Evolutionary conservation across 1,140 invertebrate genomes (phyloP).

Genomic region (Zaprionus lachaisei): DNA sequence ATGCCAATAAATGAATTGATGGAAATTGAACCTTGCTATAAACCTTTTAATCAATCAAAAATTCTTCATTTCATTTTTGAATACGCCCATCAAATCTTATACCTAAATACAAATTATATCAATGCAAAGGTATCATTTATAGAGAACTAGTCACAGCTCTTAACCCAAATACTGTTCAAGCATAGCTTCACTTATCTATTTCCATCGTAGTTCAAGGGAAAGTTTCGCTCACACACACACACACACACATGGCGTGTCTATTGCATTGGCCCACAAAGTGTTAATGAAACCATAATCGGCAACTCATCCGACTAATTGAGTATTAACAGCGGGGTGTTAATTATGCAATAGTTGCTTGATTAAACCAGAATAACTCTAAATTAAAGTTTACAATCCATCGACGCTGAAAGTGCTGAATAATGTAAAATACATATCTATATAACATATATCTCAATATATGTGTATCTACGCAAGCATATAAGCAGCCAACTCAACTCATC

Average conservation of each 20-base stretch:
- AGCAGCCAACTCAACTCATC: background rate
- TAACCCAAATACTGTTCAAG: background rate
- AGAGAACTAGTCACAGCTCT: background rate
- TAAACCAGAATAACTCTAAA: conserved; percentile 19
- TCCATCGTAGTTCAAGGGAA: conserved; percentile 7
- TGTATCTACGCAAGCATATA: background rate
- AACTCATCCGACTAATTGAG: conserved; percentile 19
- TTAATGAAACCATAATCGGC: conserved; percentile 28
- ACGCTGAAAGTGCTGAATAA: conserved; percentile 1
- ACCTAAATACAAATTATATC: background rate
- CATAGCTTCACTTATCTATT: conserved; percentile 10
- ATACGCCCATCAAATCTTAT: no score
- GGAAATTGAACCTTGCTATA: no score
- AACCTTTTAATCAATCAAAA: no score
- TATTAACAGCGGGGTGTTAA: conserved; percentile 39
- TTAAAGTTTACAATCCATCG: background rate
- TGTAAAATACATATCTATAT: background rate
- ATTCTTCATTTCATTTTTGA: no score
- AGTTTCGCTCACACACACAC: conserved; percentile 3
- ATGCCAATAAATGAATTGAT: background rate
- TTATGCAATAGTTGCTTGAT: conserved; percentile 30
- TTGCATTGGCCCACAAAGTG: conserved; percentile 2
- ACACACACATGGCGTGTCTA: no score
- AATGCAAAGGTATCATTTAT: background rate
- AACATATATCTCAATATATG: background rate